phyloP scores from a whole-genome alignment of 92 coral and sea anemone species.

The Nematostella vectensis region DNA sequence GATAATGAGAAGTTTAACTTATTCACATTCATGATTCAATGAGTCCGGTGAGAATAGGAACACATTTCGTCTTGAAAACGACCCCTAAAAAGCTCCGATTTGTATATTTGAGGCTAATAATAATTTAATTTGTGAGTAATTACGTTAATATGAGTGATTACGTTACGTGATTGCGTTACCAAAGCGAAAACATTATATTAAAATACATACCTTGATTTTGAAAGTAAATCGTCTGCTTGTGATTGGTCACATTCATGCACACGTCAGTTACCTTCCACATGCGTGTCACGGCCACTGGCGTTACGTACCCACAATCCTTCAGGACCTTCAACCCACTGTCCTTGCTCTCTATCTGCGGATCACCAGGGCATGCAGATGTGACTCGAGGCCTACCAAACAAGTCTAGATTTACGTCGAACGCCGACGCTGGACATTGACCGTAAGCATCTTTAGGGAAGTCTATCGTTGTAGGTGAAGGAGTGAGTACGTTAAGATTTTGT shows the following conservation, averaged over 20 bases:
- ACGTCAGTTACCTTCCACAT: slow-evolving; percentile 59
- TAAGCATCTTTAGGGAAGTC: slow-evolving; percentile 24
- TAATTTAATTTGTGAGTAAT: no score
- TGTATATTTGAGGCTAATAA: no score
- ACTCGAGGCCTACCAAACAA: slow-evolving; percentile 8
- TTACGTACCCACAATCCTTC: slow-evolving; percentile 11
- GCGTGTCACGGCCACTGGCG: slow-evolving; percentile 9
- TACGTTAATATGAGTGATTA: no score
- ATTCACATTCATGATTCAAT: no score
- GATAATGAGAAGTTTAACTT: no score
- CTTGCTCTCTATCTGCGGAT: slow-evolving; percentile 20
- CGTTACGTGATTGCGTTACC: no score
- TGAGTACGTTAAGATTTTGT: slow-evolving; percentile 32
- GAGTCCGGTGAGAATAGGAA: no score
- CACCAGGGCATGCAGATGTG: slow-evolving; percentile 35
- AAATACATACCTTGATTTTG: not conserved
- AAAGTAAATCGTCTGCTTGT: not conserved
- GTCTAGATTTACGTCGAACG: not conserved
- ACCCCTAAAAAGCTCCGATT: no score
- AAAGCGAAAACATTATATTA: no score
- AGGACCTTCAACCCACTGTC: slow-evolving; percentile 25
- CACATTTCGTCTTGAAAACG: no score
- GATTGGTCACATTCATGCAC: slow-evolving; percentile 13
- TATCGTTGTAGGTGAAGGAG: slow-evolving; percentile 24
- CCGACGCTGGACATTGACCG: not conserved